These are phyloP conservation scores for Spea bombifrons DNA, from an alignment of 2,113 vertebrate species.

Conservation along the genomic window DNA sequence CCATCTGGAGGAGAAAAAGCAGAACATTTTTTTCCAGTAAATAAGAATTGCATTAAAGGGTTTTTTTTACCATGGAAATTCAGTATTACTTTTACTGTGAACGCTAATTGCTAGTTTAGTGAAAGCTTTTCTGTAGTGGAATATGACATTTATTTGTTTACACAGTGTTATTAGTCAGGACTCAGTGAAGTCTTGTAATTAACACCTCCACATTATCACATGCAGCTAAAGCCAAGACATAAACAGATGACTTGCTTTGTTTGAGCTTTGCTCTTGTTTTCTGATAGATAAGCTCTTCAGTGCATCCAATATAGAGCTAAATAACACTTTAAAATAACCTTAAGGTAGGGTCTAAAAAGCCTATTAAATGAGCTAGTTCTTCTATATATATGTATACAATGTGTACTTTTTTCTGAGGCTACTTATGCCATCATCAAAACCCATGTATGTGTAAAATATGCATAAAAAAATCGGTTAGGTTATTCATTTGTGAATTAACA, in stretches of 20 bases:
- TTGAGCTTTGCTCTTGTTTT: constrained; percentile 74
- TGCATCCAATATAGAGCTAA: constrained; percentile 65
- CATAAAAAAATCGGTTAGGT: no score
- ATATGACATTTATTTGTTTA: constrained; percentile 77
- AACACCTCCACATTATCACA: constrained; percentile 79
- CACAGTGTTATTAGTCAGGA: constrained; percentile 79
- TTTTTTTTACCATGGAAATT: constrained; percentile 48
- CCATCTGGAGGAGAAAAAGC: constrained; percentile 63
- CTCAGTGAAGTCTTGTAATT: constrained; percentile 75
- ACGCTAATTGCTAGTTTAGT: constrained; percentile 75
- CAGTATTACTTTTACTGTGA: constrained; percentile 73
- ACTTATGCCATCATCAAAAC: neutral
- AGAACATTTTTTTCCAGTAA: constrained; percentile 54
- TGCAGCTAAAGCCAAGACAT: constrained; percentile 72
- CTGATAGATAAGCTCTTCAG: constrained; percentile 68
- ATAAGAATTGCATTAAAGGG: constrained; percentile 69
- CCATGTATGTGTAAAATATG: no score
- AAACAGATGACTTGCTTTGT: constrained; percentile 77
- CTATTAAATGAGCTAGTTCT: constrained; percentile 49
- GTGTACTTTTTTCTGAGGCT: neutral
- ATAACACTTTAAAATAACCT: constrained; percentile 59
- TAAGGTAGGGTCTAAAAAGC: constrained; percentile 52
- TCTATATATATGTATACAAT: neutral
- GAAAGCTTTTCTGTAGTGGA: constrained; percentile 69
- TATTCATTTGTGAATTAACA: no score